phyloP scores from a whole-genome alignment of 2,113 vertebrate genomes.

The Xenopus tropicalis region DNA sequence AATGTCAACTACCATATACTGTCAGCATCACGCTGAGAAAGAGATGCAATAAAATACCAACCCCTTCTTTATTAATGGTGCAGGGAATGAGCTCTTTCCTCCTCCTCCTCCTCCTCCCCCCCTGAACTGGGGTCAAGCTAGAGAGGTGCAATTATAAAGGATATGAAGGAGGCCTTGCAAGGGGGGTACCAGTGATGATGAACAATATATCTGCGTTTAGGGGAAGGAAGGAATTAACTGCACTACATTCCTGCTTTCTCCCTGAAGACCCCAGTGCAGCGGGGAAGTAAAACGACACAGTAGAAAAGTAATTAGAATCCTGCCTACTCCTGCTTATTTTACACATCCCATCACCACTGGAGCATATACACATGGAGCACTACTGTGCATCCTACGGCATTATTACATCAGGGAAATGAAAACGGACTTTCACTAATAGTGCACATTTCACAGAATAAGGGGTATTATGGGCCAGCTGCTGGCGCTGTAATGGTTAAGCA shows the following conservation, averaged over 20 bases:
- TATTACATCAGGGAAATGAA: too few relatives aligned
- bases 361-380: too few relatives aligned
- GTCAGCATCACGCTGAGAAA: conserved; percentile 1
- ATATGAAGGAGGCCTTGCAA: conserved; percentile 20
- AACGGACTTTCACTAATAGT: too few relatives aligned
- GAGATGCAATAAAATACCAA: not conserved
- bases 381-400: too few relatives aligned
- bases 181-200: not conserved
- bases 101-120: not conserved
- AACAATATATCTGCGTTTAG: conserved; percentile 15
- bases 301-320: conserved; percentile 22
- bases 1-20: not conserved
- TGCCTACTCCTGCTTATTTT: conserved; percentile 3
- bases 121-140: not conserved
- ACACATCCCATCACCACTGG: conserved; percentile 14
- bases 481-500: too few relatives aligned
- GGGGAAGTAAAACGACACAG: not conserved
- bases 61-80: too few relatives aligned
- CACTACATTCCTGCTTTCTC: conserved; percentile 31
- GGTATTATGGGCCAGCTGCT: too few relatives aligned
- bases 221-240: conserved; percentile 34
- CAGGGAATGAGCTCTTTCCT: too few relatives aligned
- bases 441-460: too few relatives aligned
- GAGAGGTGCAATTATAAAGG: conserved; percentile 27
- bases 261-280: conserved; percentile 7